Evolutionary conservation across 2,888 invertebrate species (phyloP), one percentile per base, ranked within the genome.

Genomic region (Papilio demoleus): DNA sequence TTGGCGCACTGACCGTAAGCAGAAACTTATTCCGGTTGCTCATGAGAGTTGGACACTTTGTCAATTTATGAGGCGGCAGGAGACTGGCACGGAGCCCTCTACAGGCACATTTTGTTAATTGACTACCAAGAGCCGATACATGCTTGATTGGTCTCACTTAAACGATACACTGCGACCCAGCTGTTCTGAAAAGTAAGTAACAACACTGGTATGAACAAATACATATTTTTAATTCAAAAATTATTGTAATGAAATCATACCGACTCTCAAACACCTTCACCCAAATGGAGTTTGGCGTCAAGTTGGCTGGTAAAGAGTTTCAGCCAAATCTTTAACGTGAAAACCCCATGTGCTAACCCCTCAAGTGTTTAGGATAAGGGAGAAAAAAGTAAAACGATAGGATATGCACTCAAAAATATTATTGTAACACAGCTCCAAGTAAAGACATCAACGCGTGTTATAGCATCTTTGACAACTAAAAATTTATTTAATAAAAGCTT

Each of bases 31-130:
- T 88, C 83, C 80, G 82, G 84, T 88, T 87, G 89, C 86, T 87
- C 88, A 85, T 83, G 84, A 81, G 84, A 91, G 89, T 92, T 92
- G 85, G 92, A 90, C 92, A 92, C 85, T 92, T 92, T 88, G 90
- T 91, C 92, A 91, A 92, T 92, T 92, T 92, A 92, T 88, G 89
- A 84, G 86, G 79, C 71, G 81, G 76, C 81, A 87, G 81, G 77
- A 79, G 71, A 76, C 77, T 78, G 79, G 79, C 79, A 80, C 78
- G 22, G 79, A 81, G 79, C 78, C 80, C 82, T 82, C 78, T 83
- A 83, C 84, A 81, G 82, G 81, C 83, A 85, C 83, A 86, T 84
- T 83, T 81, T 78, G 81, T 80, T 88, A 87, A 88, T 87, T 86
- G 86, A 87, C 85, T 81, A 72, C 75, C 74, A 76, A 38, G 76